Base-by-base conservation (phyloP, 2,797 vertebrate species). In the Chaetophractus vellerosus region DNA sequence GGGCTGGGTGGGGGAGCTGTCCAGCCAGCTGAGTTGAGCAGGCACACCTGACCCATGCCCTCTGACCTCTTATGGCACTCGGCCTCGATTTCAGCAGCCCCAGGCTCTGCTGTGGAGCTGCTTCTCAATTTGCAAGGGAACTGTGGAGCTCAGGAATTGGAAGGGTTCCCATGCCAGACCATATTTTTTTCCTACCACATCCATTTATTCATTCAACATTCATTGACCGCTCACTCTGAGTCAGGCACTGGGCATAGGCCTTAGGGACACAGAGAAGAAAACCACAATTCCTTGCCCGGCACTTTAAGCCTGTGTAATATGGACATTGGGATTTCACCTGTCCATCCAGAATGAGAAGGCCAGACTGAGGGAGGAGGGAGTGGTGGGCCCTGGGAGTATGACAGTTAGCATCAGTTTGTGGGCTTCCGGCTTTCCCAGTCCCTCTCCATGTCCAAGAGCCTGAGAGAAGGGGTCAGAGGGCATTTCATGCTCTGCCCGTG, bases 171-270 rank as follows among this genome's bases (percentile, higher is more conserved):
- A 4, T 4, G 33, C 71, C 55, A 31, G 82, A 55, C 28, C 79
- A 2, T 71, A 10, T 69, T 75, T 75, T 88, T 93, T 92, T 87
- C 23, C 86, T 48, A n/a, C 68, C 45, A 59, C 41, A 9, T 71
- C 92, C 66, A 82, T 92, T 92, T 93, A 82, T 75, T 84, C 79
- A 71, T 81, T 97, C 61, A 89, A 0, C 24, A 12, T 86, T 76
- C 87, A 75, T 75, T 87, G 95, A 96, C 76, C n/a, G 5, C 3
- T 2, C 55, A 33, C 83, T 45, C 45, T 91, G 36, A 82, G 80
- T 81, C 45, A 50, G 66, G 83, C 64, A 48, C 85, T 71, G 6
- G 92, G 41, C 52, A 66, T 45, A 69, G 63, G 89, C 96, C 94
- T 89, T 79, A 57, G 61, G 72, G 93, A 92, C 38, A 18, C 16